Conservation (phyloP, 2,797 vertebrate species). For the Amblyraja radiata region DNA sequence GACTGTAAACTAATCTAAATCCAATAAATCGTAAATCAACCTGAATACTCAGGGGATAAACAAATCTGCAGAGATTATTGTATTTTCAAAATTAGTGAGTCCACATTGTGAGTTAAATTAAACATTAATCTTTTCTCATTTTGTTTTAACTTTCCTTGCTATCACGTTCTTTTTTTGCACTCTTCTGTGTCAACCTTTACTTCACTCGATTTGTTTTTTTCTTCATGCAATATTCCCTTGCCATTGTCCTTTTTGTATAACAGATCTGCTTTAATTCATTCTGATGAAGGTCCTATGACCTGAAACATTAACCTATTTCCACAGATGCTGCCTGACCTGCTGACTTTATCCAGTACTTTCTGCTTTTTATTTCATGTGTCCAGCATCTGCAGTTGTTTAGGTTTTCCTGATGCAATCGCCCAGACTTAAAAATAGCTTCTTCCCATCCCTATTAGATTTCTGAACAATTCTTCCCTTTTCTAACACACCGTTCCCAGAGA, state of each 20-base stretch:
- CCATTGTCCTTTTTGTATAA: not conserved
- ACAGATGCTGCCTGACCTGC: too few species aligned
- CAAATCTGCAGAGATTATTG: not conserved
- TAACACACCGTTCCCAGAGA: too few species aligned
- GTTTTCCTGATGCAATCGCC: too few species aligned
- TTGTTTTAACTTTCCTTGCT: not conserved
- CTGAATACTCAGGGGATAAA: not conserved
- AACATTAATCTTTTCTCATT: not conserved
- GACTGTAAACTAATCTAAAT: too few species aligned
- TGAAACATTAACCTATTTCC: too few species aligned
- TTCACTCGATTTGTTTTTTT: not conserved
- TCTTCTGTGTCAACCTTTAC: not conserved
- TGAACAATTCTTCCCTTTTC: too few species aligned
- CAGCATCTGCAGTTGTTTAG: too few species aligned
- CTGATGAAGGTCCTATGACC: too few species aligned
- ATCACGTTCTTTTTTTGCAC: not conserved
- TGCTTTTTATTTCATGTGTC: too few species aligned
- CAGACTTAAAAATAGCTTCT: too few species aligned
- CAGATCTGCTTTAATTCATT: not conserved
- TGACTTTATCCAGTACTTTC: too few species aligned
- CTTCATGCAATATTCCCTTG: not conserved
- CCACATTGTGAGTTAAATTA: not conserved
- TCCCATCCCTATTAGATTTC: too few species aligned
- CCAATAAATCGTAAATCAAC: not conserved
- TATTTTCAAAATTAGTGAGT: not conserved